Conservation (phyloP, 1,140 invertebrate genomes). For the Cyrtorhinus lividipennis region DNA sequence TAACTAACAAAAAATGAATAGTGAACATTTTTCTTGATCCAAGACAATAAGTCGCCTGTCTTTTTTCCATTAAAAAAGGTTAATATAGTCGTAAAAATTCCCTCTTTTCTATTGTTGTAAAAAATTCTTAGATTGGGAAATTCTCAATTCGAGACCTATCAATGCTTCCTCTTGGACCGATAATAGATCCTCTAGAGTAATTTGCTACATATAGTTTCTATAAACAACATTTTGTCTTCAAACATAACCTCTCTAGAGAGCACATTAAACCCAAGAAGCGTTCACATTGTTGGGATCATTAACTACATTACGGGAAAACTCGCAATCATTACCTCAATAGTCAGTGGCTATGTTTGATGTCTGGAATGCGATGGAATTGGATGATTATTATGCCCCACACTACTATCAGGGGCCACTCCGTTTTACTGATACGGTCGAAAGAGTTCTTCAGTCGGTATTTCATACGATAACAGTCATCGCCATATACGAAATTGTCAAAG, state of each 20-base stretch:
- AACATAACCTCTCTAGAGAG: too few species aligned
- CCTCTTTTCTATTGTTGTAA: not conserved
- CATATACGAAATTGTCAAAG: not conserved
- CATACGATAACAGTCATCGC: not conserved
- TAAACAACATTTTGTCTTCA: too few species aligned
- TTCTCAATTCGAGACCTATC: not conserved
- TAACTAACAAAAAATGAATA: too few species aligned
- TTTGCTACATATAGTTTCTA: too few species aligned
- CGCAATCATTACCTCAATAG: too few species aligned
- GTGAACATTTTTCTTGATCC: too few species aligned
- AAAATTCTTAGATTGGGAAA: not conserved
- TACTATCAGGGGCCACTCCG: not conserved
- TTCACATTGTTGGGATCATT: too few species aligned
- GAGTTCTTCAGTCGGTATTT: not conserved
- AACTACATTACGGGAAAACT: too few species aligned
- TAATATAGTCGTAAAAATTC: not conserved
- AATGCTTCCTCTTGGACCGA: not conserved
- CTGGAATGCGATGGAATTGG: not conserved
- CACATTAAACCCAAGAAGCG: too few species aligned
- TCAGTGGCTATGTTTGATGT: too few species aligned
- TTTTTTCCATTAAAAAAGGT: not conserved
- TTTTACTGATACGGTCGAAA: not conserved
- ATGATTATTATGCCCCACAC: not conserved
- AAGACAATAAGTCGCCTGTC: too few species aligned
- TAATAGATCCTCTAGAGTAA: too few species aligned